Percentiles rank a stretch among this genome's conserved stretches.
phyloP scores from a whole-genome alignment of 2,797 vertebrate species.

The Euthynnus affinis region DNA sequence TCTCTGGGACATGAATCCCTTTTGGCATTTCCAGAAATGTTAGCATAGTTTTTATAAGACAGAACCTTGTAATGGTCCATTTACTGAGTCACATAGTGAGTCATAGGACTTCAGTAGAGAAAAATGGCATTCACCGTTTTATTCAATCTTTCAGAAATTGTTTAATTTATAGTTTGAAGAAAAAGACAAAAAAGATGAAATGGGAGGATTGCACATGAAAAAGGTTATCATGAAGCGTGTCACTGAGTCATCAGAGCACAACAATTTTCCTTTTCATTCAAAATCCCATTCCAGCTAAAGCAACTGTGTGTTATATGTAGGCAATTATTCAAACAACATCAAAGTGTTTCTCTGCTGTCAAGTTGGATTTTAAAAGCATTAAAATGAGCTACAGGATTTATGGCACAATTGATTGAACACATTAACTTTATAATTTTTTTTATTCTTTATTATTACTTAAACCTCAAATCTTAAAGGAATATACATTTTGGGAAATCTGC shows the following conservation, averaged over 20 bases:
- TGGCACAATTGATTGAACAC: neutral
- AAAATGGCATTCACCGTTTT: slow-evolving; percentile 3
- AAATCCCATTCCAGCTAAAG: neutral
- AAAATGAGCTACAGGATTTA: neutral
- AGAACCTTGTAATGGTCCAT: slow-evolving; percentile 37
- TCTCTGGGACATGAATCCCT: slow-evolving; percentile 58
- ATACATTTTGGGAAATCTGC: no score
- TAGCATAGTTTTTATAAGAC: slow-evolving; percentile 37
- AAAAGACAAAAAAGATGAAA: neutral
- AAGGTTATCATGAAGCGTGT: neutral
- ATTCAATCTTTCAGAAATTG: neutral
- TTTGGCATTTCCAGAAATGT: slow-evolving; percentile 57
- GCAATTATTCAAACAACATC: no score
- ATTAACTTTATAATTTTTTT: no score
- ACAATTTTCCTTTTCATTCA: neutral
- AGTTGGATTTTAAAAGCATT: no score
- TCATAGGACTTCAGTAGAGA: slow-evolving; percentile 22
- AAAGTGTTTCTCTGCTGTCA: neutral
- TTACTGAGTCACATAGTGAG: slow-evolving; percentile 40
- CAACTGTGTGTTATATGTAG: neutral
- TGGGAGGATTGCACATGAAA: neutral
- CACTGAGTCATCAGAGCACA: slow-evolving; percentile 6
- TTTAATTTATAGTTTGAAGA: neutral
- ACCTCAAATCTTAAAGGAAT: no score
- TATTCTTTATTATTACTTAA: no score